Percentiles rank a stretch among this genome's conserved stretches.
These are phyloP conservation scores for Sinonovacula constricta DNA, from an alignment of 1,140 invertebrate genomes.

Conservation along the genomic window DNA sequence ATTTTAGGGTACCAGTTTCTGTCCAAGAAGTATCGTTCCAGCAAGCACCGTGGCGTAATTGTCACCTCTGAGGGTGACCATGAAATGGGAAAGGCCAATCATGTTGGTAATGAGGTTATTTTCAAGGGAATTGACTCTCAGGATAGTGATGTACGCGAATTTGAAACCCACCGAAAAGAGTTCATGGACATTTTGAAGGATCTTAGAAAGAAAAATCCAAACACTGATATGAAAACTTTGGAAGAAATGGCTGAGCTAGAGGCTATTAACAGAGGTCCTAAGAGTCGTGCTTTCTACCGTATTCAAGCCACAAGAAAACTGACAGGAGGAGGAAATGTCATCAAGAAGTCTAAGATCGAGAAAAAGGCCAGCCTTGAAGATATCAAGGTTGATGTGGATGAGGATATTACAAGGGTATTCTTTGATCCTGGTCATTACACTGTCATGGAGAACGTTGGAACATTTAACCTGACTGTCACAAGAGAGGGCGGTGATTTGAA, in stretches of 20 bases:
- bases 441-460: conserved; percentile 98
- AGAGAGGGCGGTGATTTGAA: conserved; percentile 90
- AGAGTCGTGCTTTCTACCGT: conserved; percentile 97
- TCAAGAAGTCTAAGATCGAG: conserved; percentile 85
- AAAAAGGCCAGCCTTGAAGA: conserved; percentile 63
- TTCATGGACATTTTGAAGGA: conserved; percentile 95
- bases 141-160: conserved; percentile 85
- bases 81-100: conserved; percentile 83
- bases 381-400: conserved; percentile 72
- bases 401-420: conserved; percentile 84
- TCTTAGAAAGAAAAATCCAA: conserved; percentile 85
- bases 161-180: conserved; percentile 93
- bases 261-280: conserved; percentile 94
- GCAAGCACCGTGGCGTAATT: conserved; percentile 87
- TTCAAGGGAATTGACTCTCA: conserved; percentile 81
- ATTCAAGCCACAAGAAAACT: conserved; percentile 98
- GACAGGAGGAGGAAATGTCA: conserved; percentile 95
- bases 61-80: conserved; percentile 82
- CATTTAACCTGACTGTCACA: conserved; percentile 93
- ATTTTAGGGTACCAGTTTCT: conserved; percentile 94
- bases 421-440: conserved; percentile 99
- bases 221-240: conserved; percentile 77
- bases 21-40: conserved; percentile 93
- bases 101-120: conserved; percentile 82
- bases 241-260: conserved; percentile 98